These are phyloP conservation scores for Cryptus viduatorius DNA, from an alignment of 2,888 invertebrate genomes.

Conservation along the genomic window DNA sequence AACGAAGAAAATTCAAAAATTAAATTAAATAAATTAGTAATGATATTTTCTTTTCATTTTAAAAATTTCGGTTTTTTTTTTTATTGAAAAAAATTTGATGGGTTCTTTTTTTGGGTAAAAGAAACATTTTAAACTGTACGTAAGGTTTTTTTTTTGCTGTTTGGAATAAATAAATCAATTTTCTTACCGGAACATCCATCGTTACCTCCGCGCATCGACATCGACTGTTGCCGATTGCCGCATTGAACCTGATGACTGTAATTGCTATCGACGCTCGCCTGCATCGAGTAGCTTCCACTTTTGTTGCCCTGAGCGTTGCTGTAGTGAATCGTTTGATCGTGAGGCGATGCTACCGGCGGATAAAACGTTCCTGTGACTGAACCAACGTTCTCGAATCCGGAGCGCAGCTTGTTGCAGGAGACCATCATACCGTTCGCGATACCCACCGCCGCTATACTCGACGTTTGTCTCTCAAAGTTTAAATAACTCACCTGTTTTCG, in stretches of 20 bases:
- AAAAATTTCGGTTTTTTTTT: too few relatives aligned
- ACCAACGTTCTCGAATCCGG: constrained; percentile 92
- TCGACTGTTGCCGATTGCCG: constrained; percentile 79
- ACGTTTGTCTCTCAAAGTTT: constrained; percentile 83
- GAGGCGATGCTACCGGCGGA: constrained; percentile 94
- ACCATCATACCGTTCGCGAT: constrained; percentile 95
- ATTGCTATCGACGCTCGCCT: constrained; percentile 78
- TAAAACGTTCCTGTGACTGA: constrained; percentile 96
- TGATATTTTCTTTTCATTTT: too few relatives aligned
- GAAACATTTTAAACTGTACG: too few relatives aligned
- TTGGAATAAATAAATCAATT: constrained; percentile 17
- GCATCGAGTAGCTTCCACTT: constrained; percentile 80
- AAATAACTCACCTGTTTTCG: constrained; percentile 81
- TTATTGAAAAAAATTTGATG: too few relatives aligned
- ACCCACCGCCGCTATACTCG: constrained; percentile 91
- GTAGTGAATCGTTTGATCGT: constrained; percentile 89
- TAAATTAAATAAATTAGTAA: too few relatives aligned
- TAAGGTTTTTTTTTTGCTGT: constrained; percentile 1
- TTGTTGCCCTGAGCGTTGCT: constrained; percentile 79
- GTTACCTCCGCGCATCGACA: constrained; percentile 84
- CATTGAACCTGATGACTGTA: constrained; percentile 81
- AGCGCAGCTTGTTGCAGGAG: constrained; percentile 93
- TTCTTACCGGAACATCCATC: constrained; percentile 82
- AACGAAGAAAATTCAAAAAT: too few relatives aligned
- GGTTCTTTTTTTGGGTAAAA: too few relatives aligned